These are phyloP conservation scores for Macrosiphum euphorbiae DNA, from an alignment of 2,888 invertebrate genomes.

Conservation along the genomic window DNA sequence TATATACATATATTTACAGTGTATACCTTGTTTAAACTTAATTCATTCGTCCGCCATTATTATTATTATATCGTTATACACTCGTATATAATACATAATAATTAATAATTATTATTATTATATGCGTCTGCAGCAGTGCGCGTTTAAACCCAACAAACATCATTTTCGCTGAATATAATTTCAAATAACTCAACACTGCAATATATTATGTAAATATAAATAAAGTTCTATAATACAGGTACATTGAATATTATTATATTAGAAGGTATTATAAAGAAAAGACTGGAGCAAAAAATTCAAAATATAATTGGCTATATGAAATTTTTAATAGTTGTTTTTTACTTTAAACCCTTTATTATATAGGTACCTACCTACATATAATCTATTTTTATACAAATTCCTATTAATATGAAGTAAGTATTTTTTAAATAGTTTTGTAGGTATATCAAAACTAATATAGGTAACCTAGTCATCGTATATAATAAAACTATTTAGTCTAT, in stretches of 20 bases:
- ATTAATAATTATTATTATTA: slow-evolving; percentile 17
- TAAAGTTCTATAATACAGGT: background rate
- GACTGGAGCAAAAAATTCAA: background rate
- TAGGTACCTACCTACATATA: too few relatives aligned
- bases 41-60: slow-evolving; percentile 14
- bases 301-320: background rate
- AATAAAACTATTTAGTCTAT: background rate
- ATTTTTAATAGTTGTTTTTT: background rate
- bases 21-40: slow-evolving; percentile 21
- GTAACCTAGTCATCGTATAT: background rate
- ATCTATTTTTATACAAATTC: background rate
- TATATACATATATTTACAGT: slow-evolving; percentile 13
- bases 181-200: background rate
- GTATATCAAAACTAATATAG: background rate
- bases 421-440: background rate
- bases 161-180: slow-evolving; percentile 18
- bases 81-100: background rate
- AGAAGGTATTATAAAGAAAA: background rate
- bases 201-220: background rate
- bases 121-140: background rate
- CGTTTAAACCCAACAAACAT: background rate
- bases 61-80: background rate
- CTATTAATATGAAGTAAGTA: background rate
- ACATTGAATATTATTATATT: background rate
- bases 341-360: background rate